Conservation (phyloP, 2,113 vertebrate genomes). For the Sceloporus tristichus region DNA sequence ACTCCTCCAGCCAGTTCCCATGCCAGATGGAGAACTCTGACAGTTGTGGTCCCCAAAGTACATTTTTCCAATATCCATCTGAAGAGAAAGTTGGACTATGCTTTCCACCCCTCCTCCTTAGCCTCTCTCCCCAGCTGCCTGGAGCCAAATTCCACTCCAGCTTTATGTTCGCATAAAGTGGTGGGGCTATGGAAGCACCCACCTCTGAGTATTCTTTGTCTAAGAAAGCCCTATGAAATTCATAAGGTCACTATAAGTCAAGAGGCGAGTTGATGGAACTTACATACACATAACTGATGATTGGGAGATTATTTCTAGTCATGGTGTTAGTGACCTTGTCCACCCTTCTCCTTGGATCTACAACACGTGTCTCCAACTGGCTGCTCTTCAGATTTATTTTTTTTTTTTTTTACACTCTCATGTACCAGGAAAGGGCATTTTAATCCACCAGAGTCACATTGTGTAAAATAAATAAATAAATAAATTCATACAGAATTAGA, state of each 20-base stretch:
- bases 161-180: background rate
- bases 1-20: background rate
- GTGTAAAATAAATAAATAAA: too few species aligned
- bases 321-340: background rate
- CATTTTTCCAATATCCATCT: background rate
- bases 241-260: too few species aligned
- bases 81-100: background rate
- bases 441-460: too few species aligned
- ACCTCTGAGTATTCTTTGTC: too few species aligned
- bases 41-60: background rate
- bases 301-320: background rate
- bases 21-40: background rate
- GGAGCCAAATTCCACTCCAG: background rate
- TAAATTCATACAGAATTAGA: too few species aligned
- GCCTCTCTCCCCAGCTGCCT: background rate
- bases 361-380: background rate
- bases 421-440: too few species aligned
- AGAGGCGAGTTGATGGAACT: too few species aligned
- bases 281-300: too few species aligned
- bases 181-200: too few species aligned
- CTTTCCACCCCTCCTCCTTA: background rate
- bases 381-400: too few species aligned
- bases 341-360: background rate
- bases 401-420: too few species aligned
- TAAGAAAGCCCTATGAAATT: too few species aligned